These are phyloP conservation scores for Solen grandis DNA, from an alignment of 1,140 invertebrate genomes.

Conservation along the genomic window DNA sequence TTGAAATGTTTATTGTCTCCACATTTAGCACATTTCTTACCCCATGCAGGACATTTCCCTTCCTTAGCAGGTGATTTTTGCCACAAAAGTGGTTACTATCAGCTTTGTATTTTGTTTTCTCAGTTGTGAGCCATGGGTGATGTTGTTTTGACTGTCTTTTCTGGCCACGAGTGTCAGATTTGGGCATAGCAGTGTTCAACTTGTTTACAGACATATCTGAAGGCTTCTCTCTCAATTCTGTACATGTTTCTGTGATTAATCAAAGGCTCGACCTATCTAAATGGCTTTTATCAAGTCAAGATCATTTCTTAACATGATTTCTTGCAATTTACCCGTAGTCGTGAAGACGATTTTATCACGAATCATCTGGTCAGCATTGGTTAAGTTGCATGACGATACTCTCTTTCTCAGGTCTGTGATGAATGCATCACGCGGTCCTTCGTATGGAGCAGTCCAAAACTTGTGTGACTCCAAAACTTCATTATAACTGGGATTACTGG, in stretches of 20 bases:
- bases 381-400: constrained; percentile 29
- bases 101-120: neutral
- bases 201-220: neutral
- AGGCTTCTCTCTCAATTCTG: neutral
- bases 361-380: constrained; percentile 6
- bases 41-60: too few relatives aligned
- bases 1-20: constrained; percentile 36
- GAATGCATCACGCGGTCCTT: constrained; percentile 8
- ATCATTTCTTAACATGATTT: constrained; percentile 13
- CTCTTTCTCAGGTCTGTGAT: constrained; percentile 26
- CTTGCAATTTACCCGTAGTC: constrained; percentile 5
- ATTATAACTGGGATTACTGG: too few relatives aligned
- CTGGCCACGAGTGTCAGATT: too few relatives aligned
- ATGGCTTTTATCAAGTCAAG: constrained; percentile 3
- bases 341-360: constrained; percentile 25
- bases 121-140: too few relatives aligned
- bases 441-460: constrained; percentile 31
- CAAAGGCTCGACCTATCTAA: neutral
- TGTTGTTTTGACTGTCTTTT: neutral
- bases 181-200: neutral
- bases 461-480: too few relatives aligned
- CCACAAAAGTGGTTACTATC: constrained; percentile 46
- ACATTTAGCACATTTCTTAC: too few relatives aligned
- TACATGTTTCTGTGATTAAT: constrained; percentile 24
- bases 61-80: constrained; percentile 50